Conservation (phyloP, 2,797 vertebrate species). For the Xiphorhynchus erythropygius region DNA sequence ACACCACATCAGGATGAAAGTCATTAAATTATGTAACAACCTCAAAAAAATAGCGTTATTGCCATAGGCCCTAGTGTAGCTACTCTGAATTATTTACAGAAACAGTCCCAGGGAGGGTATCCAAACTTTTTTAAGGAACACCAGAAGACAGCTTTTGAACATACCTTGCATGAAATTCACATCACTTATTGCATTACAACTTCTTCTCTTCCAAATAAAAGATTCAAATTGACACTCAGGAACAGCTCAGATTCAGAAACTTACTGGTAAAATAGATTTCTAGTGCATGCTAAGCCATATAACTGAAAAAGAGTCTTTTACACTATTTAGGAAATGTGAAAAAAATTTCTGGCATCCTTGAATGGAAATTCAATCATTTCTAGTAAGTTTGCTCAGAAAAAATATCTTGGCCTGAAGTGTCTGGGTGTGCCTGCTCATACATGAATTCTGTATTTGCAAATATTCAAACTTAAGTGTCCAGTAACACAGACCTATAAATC, state of each 20-base stretch:
- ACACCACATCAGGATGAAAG: background rate
- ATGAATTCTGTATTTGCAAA: background rate
- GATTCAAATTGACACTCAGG: background rate
- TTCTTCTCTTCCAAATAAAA: background rate
- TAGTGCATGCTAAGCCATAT: background rate
- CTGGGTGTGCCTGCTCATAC: background rate
- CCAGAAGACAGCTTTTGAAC: background rate
- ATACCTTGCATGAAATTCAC: background rate
- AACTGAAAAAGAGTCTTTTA: background rate
- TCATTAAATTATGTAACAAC: background rate
- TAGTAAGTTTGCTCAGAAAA: background rate
- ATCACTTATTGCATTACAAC: rapidly evolving
- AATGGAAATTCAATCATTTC: slow-evolving; percentile 36
- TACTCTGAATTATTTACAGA: background rate
- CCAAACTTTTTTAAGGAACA: background rate
- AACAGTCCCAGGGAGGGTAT: background rate
- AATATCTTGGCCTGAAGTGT: background rate
- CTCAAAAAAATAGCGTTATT: background rate
- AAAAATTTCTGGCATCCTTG: slow-evolving; percentile 20
- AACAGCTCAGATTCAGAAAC: background rate
- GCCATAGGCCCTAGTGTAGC: background rate
- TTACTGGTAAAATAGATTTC: background rate
- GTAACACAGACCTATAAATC: background rate
- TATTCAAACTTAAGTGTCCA: background rate
- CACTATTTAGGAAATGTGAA: background rate